Conservation (phyloP, 2,113 vertebrate species). For the Paracanthobrama guichenoti region DNA sequence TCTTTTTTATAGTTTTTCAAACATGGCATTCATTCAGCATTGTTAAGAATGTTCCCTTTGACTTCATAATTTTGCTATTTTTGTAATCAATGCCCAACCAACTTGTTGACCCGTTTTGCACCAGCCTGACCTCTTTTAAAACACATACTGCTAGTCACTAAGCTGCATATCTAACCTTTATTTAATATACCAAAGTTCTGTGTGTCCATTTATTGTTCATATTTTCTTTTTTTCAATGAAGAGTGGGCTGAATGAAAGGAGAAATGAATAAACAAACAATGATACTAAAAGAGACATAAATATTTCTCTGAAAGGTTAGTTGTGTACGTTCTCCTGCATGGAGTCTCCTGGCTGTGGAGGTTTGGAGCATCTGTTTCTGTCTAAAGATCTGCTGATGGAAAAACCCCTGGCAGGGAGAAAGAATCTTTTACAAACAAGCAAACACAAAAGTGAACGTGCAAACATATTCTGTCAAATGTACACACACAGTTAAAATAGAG, state of each 20-base stretch:
- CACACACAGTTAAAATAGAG: conserved; percentile 31
- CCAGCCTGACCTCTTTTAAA: not conserved
- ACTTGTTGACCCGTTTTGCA: not conserved
- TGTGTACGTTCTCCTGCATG: conserved; percentile 62
- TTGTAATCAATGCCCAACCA: not conserved
- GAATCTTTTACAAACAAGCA: conserved; percentile 52
- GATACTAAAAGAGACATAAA: conserved; percentile 25
- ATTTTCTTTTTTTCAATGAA: not conserved
- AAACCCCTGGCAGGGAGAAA: conserved; percentile 70
- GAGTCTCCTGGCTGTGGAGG: conserved; percentile 60
- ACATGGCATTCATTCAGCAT: not conserved
- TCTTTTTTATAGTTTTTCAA: not conserved
- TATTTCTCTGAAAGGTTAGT: conserved; percentile 68
- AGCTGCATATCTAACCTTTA: not conserved
- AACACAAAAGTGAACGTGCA: conserved; percentile 37
- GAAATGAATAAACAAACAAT: conserved; percentile 36
- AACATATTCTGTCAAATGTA: conserved; percentile 51
- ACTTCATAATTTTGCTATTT: conserved; percentile 1
- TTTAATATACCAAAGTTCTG: not conserved
- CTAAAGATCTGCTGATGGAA: conserved; percentile 74
- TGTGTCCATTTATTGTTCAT: not conserved
- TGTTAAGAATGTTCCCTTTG: conserved; percentile 7
- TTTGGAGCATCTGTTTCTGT: conserved; percentile 80
- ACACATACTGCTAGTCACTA: not conserved
- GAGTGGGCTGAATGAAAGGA: not conserved